Conservation (phyloP, 2,797 vertebrate species). For the Smutsia gigantea region DNA sequence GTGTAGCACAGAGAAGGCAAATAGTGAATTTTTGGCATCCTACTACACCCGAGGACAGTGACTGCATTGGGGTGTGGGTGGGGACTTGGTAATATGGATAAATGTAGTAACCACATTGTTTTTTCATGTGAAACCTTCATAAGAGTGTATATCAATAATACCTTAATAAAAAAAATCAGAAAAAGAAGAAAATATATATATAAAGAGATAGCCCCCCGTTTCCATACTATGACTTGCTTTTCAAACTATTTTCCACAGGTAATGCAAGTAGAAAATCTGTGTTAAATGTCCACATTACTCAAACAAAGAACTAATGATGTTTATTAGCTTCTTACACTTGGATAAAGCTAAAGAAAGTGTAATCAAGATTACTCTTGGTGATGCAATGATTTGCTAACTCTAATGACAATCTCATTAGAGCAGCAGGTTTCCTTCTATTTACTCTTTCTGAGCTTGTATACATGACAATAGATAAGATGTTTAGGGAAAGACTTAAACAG, state of each 20-base stretch:
- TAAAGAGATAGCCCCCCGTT: background rate
- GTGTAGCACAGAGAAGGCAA: too few relatives aligned
- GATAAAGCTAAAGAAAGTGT: background rate
- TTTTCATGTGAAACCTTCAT: too few relatives aligned
- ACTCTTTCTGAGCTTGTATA: background rate
- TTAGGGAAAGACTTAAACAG: slow-evolving; percentile 49
- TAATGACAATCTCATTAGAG: background rate
- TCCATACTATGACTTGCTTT: background rate
- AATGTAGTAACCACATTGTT: too few relatives aligned
- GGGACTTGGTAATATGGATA: too few relatives aligned
- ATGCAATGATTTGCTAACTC: background rate
- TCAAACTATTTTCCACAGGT: background rate
- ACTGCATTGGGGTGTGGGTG: too few relatives aligned
- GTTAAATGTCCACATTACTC: background rate
- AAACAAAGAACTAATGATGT: background rate
- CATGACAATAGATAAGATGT: slow-evolving; percentile 59
- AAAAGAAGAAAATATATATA: too few relatives aligned
- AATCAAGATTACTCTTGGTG: background rate
- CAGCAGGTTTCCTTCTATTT: background rate
- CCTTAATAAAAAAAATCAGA: too few relatives aligned
- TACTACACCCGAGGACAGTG: too few relatives aligned
- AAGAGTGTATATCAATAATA: too few relatives aligned
- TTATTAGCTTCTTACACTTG: background rate
- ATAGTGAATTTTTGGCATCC: too few relatives aligned
- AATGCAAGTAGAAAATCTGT: background rate